Evolutionary conservation across 2,888 invertebrate species (phyloP).

Genomic region (Pollenia angustigena): DNA sequence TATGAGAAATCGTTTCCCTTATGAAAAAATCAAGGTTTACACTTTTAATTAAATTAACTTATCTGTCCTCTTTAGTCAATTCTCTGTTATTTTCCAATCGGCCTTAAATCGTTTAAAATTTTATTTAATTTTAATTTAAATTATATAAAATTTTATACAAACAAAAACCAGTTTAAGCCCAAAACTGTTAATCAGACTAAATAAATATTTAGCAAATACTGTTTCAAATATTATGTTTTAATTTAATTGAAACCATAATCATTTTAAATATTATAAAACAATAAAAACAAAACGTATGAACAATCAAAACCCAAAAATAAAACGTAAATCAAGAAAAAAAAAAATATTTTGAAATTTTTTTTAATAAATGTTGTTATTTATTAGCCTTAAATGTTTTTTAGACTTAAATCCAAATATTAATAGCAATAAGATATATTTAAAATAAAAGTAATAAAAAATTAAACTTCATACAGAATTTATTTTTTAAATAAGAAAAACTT

Average conservation of each 20-base stretch:
- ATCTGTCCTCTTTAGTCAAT: too few species aligned
- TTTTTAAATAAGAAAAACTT: not conserved
- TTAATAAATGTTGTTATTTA: conserved; percentile 62
- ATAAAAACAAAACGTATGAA: conserved; percentile 46
- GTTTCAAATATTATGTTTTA: conserved; percentile 35
- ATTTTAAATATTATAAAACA: not conserved
- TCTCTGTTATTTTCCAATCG: too few species aligned
- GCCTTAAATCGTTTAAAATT: too few species aligned
- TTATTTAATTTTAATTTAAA: too few species aligned
- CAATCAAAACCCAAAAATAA: conserved; percentile 30
- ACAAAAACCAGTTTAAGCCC: not conserved
- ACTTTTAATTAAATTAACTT: too few species aligned
- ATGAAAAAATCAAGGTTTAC: too few species aligned
- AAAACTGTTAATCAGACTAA: not conserved
- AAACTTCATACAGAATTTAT: conserved; percentile 10
- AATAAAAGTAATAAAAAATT: not conserved
- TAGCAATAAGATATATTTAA: conserved; percentile 19
- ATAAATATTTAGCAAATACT: not conserved
- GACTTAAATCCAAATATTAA: conserved; percentile 25
- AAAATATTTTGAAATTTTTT: conserved; percentile 29
- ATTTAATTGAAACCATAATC: not conserved
- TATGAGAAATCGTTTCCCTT: too few species aligned
- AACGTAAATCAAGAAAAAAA: conserved; percentile 37
- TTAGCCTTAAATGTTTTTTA: conserved; percentile 67
- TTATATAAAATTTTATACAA: too few species aligned